Base-by-base conservation (phyloP, 2,797 vertebrate species). In the Anguilla anguilla region DNA sequence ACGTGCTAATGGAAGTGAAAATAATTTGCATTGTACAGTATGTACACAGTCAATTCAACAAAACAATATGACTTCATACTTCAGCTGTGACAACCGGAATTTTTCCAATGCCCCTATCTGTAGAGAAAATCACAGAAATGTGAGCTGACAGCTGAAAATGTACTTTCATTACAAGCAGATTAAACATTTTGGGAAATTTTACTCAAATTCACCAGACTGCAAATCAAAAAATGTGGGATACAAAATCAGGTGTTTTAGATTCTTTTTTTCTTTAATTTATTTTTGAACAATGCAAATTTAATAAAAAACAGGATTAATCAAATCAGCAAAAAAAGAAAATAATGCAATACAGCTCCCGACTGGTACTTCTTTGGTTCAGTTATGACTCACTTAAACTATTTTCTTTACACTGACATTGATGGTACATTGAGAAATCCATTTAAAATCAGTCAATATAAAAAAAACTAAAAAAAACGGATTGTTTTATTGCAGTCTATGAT, bases 141-240 rank as follows among this genome's bases (percentile, higher is more conserved):
- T 77, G 72, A 77, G 13, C 19, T 77, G 74, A 77, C 74, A 77
- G 74, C 74, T 77, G 11, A 77, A 77, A 43, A 77, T 43, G 3
- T 22, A 39, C 35, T 77, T 77, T 77, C 74, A 77, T 77, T 77
- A 43, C 35, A 77, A 19, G 35, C 31, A 77, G 35, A 77, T 77
- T 35, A 43, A 22, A 19, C 17, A 17, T 43, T 43, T 22, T 15
- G 59, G 59, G 17, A 3, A 2, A 39, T 43, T 43, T 77, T 43
- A 77, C 39, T 77, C 15, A 19, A 77, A 77, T 77, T 77, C 39
- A 19, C 0, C 31, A 3, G 35, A 77, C 35, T 39, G 74, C 31
- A 77, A 39, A 43, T 77, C 31, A 25, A 77, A 77, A 28, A 31
- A 35, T 31, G 0, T 35, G 15, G 35, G 69, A 35, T 17, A 74